Base-by-base conservation (phyloP, 2,113 vertebrate genomes). In the Colossoma macropomum region DNA sequence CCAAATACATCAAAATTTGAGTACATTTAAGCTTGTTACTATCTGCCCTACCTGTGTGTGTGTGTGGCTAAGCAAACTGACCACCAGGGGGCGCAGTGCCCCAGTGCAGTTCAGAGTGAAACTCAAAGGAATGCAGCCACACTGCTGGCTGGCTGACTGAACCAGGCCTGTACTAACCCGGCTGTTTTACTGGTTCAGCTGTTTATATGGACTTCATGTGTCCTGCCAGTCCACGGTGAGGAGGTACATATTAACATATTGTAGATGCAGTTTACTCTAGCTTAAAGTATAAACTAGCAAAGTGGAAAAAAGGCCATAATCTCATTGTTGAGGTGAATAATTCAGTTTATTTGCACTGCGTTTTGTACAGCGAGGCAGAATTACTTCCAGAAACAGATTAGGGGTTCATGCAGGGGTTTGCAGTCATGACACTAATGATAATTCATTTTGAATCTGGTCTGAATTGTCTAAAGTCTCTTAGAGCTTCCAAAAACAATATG, bases 71-170 rank as follows among this genome's bases (percentile, higher is more conserved):
- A 0, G 23, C 56, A 76, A 77, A 34, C 73, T 48, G 25, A 52
- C 80, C 92, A 92, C 86, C 87, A 93, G 90, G 84, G 91, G 91
- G 90, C 89, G 92, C 92, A 86, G 82, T 93, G 90, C 89, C 86
- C 85, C 48, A 71, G 27, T 88, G 48, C 63, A 72, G 69, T 78
- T 85, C 50, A 23, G 11, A 38, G 45, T 28, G 28, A 8, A 56
- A 23, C 54, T 23, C 54, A 45, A 17, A 19, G 50, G 50, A 52
- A 52, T 19, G 13, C 50, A 19, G 13, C 50, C 50, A 17, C 50
- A 17, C 50, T 52, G 50, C 50, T 52, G 50, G 16, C 50, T 5
- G 50, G 15, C 23, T 59, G 54, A 45, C 10, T 45, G 41, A 45
- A 11, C 41, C 41, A 45, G 41, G 41, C 41, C 41, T 45, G 41